Evolutionary conservation across 2,113 vertebrate genomes (phyloP).

Genomic region (Anguilla rostrata): DNA sequence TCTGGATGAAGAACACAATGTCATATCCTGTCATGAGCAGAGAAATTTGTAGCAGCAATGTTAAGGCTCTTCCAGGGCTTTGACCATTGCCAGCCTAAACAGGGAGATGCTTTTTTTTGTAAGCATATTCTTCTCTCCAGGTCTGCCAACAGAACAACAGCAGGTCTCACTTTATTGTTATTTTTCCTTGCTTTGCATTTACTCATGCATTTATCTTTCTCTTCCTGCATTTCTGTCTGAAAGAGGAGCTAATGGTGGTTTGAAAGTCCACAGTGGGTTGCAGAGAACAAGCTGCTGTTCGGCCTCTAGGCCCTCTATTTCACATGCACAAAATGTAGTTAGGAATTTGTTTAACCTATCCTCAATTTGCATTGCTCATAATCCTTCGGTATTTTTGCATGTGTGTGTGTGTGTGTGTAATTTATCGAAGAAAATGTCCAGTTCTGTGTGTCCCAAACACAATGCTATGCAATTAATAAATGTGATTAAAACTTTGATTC

Average conservation of each 20-base stretch:
- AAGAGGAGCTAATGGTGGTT: background rate
- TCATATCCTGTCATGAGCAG: constrained; percentile 76
- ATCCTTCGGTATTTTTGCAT: background rate
- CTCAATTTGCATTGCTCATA: background rate
- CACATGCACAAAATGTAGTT: background rate
- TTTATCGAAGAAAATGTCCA: no score
- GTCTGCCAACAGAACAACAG: constrained; percentile 32
- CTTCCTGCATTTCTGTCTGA: background rate
- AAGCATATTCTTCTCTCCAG: constrained; percentile 33
- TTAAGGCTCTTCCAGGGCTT: constrained; percentile 57
- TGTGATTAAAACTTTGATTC: no score
- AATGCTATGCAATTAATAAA: no score
- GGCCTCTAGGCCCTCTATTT: background rate
- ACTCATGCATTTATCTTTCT: background rate
- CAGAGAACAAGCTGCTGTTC: background rate
- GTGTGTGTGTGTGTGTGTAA: no score
- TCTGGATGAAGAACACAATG: constrained; percentile 71
- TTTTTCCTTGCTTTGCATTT: background rate
- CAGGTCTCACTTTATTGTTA: constrained; percentile 9
- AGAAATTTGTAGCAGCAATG: constrained; percentile 76
- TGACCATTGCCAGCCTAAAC: constrained; percentile 53
- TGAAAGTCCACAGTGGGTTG: background rate
- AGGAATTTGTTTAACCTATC: background rate
- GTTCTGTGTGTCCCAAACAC: no score
- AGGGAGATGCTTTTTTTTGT: constrained; percentile 42